These are phyloP conservation scores for Oscheius sp. DNA, from an alignment of 2,888 invertebrate species.

Conservation along the genomic window DNA sequence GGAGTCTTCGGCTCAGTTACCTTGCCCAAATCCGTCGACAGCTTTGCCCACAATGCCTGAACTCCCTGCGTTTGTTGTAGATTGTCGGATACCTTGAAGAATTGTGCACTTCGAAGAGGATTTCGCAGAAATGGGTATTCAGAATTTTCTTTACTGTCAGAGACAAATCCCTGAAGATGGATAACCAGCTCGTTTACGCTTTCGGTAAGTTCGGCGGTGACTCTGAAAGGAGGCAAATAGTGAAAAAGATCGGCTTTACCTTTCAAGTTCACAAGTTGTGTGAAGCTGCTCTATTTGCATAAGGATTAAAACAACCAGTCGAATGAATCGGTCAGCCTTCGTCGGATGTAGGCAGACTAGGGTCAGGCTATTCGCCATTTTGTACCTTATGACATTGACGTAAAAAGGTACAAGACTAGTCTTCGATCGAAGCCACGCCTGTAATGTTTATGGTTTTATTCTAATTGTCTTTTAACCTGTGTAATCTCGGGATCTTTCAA, in stretches of 20 bases:
- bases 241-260: constrained; percentile 1
- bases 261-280: background rate
- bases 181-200: constrained; percentile 18
- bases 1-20: background rate
- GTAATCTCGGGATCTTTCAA: constrained; percentile 2
- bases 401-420: constrained; percentile 11
- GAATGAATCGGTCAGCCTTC: constrained; percentile 20
- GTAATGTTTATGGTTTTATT: no score
- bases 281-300: constrained; percentile 23
- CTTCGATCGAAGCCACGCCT: constrained; percentile 24
- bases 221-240: background rate
- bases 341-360: constrained; percentile 21
- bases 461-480: background rate
- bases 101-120: constrained; percentile 29
- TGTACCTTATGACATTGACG: constrained; percentile 19
- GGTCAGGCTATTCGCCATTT: background rate
- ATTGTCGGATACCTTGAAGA: constrained; percentile 20
- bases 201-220: background rate
- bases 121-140: constrained; percentile 25
- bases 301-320: constrained; percentile 23
- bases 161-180: constrained; percentile 16
- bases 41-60: constrained; percentile 9
- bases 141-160: background rate
- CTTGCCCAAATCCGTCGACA: constrained; percentile 19
- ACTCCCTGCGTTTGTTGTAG: background rate